phyloP scores from a whole-genome alignment of 2,797 vertebrate species.

The Anisognathus igniventris region DNA sequence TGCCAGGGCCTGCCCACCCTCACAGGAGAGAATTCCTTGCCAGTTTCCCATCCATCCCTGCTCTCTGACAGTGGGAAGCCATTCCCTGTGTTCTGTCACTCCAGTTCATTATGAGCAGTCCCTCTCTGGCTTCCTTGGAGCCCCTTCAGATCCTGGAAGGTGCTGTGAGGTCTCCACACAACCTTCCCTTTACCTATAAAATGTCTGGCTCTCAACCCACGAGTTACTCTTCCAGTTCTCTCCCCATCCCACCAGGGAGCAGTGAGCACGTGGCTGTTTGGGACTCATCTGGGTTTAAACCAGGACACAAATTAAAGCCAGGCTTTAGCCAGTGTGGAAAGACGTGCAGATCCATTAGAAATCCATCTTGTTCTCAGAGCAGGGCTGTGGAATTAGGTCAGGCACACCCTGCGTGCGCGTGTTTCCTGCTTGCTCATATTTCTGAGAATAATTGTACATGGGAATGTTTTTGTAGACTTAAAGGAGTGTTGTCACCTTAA shows the following conservation, averaged over 20 bases:
- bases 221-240: neutral
- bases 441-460: neutral
- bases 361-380: neutral
- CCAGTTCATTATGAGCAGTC: neutral
- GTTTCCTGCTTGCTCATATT: slow-evolving; percentile 50
- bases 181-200: neutral
- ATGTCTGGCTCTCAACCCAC: neutral
- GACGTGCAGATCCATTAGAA: neutral
- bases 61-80: neutral
- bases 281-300: neutral
- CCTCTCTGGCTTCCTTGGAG: neutral
- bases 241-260: neutral
- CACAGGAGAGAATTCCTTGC: fast-evolving
- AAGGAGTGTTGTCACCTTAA: slow-evolving; percentile 33
- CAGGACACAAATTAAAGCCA: neutral
- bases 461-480: neutral
- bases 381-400: slow-evolving; percentile 20
- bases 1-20: neutral
- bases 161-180: neutral
- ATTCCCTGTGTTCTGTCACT: neutral
- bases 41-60: fast-evolving
- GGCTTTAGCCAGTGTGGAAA: neutral
- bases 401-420: neutral
- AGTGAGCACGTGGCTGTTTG: neutral
- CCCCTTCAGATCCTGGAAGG: neutral